Percentiles rank a stretch among this genome's conserved stretches.
Evolutionary conservation across 2,888 invertebrate species (phyloP).

Genomic region (Conomelus anceps): DNA sequence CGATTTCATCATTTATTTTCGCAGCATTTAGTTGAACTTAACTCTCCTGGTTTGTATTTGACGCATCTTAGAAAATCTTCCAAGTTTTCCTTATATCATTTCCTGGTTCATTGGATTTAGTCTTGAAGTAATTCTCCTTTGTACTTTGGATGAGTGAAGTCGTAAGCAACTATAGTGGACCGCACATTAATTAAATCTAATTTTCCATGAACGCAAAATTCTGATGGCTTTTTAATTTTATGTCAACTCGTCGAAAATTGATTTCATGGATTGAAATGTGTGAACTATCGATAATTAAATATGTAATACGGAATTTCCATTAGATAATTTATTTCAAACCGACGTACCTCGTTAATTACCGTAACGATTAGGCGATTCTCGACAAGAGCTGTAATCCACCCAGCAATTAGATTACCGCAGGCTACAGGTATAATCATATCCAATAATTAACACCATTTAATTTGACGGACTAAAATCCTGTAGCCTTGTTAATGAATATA

Average conservation of each 20-base stretch:
- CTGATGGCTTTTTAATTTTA: no score
- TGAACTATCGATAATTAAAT: not conserved
- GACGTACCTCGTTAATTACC: not conserved
- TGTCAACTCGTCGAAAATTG: not conserved
- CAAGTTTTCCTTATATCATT: no score
- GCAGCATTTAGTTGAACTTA: no score
- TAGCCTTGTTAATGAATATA: not conserved
- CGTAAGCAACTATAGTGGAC: no score
- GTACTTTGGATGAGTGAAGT: no score
- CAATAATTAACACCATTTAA: not conserved
- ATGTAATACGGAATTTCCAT: not conserved
- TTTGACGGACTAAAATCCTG: not conserved
- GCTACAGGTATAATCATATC: not conserved
- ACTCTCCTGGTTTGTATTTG: no score
- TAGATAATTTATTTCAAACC: not conserved
- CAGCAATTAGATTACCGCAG: not conserved
- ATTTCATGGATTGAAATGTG: not conserved
- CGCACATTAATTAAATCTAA: not conserved
- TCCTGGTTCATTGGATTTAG: no score
- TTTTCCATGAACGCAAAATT: no score
- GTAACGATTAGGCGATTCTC: not conserved
- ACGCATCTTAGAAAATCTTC: no score
- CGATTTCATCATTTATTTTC: no score
- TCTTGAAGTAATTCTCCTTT: no score
- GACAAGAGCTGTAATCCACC: not conserved